Conservation (phyloP, 2,797 vertebrate species). For the Harpagifer antarcticus region DNA sequence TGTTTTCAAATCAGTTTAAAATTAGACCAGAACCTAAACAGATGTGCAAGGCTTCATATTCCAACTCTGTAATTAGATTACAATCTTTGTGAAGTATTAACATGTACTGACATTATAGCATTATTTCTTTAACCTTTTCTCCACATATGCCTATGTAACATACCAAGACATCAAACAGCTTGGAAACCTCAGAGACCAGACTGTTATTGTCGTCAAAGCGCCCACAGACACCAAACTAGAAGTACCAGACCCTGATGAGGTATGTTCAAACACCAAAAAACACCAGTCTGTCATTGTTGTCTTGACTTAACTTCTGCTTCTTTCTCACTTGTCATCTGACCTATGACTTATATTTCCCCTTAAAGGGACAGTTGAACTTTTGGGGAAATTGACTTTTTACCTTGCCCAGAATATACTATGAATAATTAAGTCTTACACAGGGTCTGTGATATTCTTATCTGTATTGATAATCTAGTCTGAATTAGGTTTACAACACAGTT, state of each 20-base stretch:
- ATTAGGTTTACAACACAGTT: not conserved
- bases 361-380: not conserved
- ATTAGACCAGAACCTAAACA: not conserved
- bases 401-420: not conserved
- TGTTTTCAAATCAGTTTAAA: not conserved
- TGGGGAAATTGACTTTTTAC: not conserved
- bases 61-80: not conserved
- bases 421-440: not conserved
- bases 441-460: not conserved
- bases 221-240: constrained; percentile 97
- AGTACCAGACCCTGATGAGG: constrained; percentile 95
- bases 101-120: not conserved
- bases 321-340: not conserved
- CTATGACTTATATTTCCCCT: not conserved
- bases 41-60: constrained; percentile 1
- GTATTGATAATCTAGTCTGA: not conserved
- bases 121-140: constrained; percentile 71
- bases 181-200: constrained; percentile 94
- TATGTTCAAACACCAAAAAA: constrained; percentile 70
- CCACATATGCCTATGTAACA: constrained; percentile 94
- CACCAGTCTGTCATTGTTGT: not conserved
- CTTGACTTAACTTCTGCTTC: not conserved
- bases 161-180: constrained; percentile 96
- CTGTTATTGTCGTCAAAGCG: constrained; percentile 96
- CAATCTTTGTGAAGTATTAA: not conserved